Conservation (phyloP, 2,113 vertebrate genomes). For the Acinonyx jubatus region DNA sequence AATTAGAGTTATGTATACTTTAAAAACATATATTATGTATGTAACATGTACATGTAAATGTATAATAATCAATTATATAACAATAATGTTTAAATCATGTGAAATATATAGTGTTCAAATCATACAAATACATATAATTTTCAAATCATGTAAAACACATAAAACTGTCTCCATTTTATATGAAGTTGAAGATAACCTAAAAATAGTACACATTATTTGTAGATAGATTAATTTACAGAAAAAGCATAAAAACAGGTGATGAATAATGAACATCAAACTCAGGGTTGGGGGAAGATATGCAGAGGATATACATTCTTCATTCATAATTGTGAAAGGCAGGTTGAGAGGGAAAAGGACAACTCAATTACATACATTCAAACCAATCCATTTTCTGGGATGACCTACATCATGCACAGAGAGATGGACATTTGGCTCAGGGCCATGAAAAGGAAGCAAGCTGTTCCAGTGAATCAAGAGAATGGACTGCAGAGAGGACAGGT, state of each 20-base stretch:
- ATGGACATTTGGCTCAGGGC: not conserved
- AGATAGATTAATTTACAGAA: constrained; percentile 4
- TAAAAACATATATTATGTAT: not conserved
- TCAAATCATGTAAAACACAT: not conserved
- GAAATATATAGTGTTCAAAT: not conserved
- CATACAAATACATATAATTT: not conserved
- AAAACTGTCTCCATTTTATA: not conserved
- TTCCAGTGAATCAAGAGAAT: not conserved
- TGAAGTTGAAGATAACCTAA: not conserved
- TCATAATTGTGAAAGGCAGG: not conserved
- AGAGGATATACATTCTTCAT: not conserved
- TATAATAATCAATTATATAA: not conserved
- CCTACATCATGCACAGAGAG: not conserved
- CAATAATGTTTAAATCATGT: not conserved
- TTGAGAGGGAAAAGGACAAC: not conserved
- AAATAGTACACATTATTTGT: not conserved
- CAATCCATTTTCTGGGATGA: not conserved
- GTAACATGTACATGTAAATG: not conserved
- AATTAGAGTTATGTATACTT: not conserved
- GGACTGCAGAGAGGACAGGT: not conserved
- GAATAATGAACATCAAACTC: not conserved
- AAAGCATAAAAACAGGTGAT: not conserved
- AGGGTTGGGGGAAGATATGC: not conserved
- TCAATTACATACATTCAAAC: not conserved
- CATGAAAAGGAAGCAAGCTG: not conserved